Evolutionary conservation across 2,797 vertebrate genomes (phyloP).

Genomic region (Leptoclinus maculatus): DNA sequence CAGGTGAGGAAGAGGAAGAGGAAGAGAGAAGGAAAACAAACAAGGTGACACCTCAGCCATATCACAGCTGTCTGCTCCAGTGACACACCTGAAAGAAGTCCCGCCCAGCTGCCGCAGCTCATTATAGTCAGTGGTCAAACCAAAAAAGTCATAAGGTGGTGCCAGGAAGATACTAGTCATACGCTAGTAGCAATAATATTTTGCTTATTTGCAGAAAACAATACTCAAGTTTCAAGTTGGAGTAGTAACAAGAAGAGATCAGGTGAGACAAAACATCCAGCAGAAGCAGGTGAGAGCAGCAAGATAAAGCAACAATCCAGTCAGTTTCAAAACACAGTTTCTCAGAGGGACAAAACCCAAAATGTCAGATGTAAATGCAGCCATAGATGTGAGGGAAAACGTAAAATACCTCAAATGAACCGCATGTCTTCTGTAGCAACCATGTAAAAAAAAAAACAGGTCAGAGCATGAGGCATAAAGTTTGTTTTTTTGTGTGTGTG

Average conservation of each 20-base stretch:
- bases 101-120: constrained; percentile 4
- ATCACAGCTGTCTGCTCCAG: constrained; percentile 68
- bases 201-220: background rate
- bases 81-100: constrained; percentile 43
- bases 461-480: constrained; percentile 55
- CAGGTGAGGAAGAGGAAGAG: constrained; percentile 77
- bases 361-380: background rate
- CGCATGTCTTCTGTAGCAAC: background rate
- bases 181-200: too few species aligned
- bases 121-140: constrained; percentile 9
- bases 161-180: background rate
- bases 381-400: background rate
- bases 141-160: background rate
- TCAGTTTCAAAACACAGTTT: background rate
- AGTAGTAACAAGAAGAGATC: background rate
- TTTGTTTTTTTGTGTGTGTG: constrained; percentile 35
- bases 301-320: background rate
- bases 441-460: constrained; percentile 26
- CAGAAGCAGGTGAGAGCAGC: background rate
- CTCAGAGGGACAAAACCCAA: background rate
- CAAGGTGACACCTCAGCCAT: constrained; percentile 75
- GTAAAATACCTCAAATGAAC: background rate
- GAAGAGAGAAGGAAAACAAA: constrained; percentile 83
- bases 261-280: background rate
- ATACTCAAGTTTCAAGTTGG: background rate